Evolutionary conservation across 2,888 invertebrate genomes (phyloP).

Genomic region (Apamea monoglypha): DNA sequence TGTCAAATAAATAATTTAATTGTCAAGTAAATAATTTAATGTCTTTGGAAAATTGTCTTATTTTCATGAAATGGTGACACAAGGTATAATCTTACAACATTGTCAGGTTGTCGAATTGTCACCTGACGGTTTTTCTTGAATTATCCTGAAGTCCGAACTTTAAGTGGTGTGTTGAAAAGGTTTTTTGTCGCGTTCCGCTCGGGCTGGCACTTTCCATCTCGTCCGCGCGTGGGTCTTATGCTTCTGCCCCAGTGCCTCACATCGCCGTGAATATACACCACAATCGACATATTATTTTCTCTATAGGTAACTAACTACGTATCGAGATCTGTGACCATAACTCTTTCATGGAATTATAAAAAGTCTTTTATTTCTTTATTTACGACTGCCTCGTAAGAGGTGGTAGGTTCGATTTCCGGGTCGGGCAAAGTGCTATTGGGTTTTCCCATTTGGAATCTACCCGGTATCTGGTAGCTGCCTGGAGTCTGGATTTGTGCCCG

Average conservation of each 20-base stretch:
- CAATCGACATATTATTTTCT: background rate
- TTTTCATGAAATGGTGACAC: background rate
- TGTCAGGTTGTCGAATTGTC: background rate
- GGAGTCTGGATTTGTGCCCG: background rate
- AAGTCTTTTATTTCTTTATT: background rate
- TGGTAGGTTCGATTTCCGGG: background rate
- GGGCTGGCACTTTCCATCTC: constrained; percentile 62
- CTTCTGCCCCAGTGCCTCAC: constrained; percentile 48
- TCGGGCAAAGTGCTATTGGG: background rate
- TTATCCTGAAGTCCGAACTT: constrained; percentile 2
- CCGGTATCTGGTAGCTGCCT: background rate
- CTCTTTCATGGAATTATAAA: background rate
- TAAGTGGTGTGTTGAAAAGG: background rate
- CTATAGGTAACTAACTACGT: background rate
- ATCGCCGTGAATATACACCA: constrained; percentile 7
- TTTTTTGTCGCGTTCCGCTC: constrained; percentile 44
- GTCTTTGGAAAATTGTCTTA: too few relatives aligned
- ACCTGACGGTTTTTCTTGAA: background rate
- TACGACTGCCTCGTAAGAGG: background rate
- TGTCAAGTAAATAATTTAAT: too few relatives aligned
- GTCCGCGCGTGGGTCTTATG: constrained; percentile 29
- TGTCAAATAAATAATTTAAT: too few relatives aligned
- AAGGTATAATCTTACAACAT: background rate
- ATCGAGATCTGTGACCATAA: background rate
- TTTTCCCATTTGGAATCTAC: background rate